phyloP scores from a whole-genome alignment of 2,888 invertebrate genomes.

The Seira ritae region DNA sequence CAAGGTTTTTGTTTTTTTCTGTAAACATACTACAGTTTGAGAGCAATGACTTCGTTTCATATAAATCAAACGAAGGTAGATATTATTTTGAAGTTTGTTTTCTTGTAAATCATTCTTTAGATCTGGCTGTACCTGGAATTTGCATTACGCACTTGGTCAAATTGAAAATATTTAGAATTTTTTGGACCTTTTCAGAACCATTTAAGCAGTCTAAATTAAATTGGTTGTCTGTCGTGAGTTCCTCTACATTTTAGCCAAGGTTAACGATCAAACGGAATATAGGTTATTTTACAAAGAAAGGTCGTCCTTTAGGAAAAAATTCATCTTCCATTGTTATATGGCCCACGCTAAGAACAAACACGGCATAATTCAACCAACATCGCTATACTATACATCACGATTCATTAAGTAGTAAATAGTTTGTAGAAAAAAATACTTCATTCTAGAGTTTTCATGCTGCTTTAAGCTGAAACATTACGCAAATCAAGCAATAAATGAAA shows the following conservation, averaged over 20 bases:
- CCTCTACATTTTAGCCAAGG: neutral
- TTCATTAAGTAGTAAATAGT: neutral
- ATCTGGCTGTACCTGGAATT: too few relatives aligned
- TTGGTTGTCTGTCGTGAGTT: too few relatives aligned
- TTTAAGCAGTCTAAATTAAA: too few relatives aligned
- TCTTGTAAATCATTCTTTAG: too few relatives aligned
- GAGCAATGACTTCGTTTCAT: too few relatives aligned
- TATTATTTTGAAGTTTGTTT: too few relatives aligned
- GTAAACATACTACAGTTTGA: too few relatives aligned
- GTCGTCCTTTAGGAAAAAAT: neutral
- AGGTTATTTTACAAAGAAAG: slow-evolving; percentile 11
- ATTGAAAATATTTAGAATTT: too few relatives aligned
- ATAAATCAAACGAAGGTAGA: too few relatives aligned
- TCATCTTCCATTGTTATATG: neutral
- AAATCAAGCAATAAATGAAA: slow-evolving; percentile 14
- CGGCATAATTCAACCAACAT: neutral
- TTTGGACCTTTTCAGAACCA: too few relatives aligned
- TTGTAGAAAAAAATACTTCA: neutral
- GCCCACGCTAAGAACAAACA: neutral
- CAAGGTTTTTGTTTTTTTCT: too few relatives aligned
- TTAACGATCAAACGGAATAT: neutral
- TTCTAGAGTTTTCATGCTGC: neutral
- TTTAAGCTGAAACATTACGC: slow-evolving; percentile 2
- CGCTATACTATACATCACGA: neutral
- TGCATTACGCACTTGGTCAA: too few relatives aligned